Conservation (phyloP, 2,888 invertebrate genomes). For the Blomia tropicalis region DNA sequence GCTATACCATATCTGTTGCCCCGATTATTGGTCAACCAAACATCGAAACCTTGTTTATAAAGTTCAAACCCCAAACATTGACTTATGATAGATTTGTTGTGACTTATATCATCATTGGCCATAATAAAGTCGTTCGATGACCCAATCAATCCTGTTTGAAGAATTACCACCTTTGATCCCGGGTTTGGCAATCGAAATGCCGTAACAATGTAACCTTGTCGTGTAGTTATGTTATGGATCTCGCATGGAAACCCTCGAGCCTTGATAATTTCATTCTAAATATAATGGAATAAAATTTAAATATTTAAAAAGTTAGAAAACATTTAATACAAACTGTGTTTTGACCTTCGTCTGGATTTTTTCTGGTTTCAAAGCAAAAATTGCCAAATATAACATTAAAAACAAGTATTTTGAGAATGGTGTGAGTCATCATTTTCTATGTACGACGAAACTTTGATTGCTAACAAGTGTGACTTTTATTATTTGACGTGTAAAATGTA, state of each 20-base stretch:
- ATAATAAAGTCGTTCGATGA: neutral
- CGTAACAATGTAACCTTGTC: neutral
- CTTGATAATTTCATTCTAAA: neutral
- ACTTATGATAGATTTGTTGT: no score
- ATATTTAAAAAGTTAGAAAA: neutral
- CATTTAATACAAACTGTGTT: neutral
- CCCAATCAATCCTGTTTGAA: neutral
- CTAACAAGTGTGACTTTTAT: no score
- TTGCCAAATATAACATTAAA: no score
- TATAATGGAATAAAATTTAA: neutral
- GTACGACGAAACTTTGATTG: no score
- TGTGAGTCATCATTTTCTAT: no score
- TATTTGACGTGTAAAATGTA: no score
- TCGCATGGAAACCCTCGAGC: neutral
- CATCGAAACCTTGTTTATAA: neutral
- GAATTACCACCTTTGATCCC: neutral
- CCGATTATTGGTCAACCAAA: neutral
- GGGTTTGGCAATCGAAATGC: neutral
- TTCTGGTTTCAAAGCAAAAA: no score
- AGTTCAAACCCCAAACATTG: no score
- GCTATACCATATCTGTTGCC: neutral
- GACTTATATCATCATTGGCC: no score
- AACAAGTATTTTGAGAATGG: no score
- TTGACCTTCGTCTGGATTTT: no score
- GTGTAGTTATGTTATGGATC: neutral